Conservation (phyloP, 2,888 invertebrate species). For the Thereva nobilitata region DNA sequence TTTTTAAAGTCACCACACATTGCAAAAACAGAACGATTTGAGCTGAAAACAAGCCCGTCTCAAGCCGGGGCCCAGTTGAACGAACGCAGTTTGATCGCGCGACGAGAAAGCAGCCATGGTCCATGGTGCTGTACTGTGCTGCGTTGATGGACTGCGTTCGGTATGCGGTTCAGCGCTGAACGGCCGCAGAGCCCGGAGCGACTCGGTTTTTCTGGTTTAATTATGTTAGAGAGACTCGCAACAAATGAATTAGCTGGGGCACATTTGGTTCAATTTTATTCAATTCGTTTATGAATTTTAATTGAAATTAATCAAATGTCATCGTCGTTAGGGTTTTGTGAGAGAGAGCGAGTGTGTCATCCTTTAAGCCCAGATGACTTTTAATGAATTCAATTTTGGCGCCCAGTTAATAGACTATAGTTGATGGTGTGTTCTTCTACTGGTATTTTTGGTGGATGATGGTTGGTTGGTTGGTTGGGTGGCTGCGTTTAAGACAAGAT, state of each 20-base stretch:
- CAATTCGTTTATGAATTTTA: conserved; percentile 42
- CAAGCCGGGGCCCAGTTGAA: conserved; percentile 25
- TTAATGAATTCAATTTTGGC: conserved; percentile 12
- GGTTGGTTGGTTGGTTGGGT: too few species aligned
- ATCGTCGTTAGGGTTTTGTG: conserved; percentile 14
- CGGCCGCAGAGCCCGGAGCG: neutral
- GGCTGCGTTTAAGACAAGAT: too few species aligned
- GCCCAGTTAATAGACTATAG: conserved; percentile 18
- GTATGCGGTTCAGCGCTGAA: neutral
- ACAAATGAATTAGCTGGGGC: conserved; percentile 38
- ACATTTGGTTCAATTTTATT: conserved; percentile 37
- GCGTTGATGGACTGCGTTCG: neutral
- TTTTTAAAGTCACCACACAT: too few species aligned
- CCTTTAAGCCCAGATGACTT: conserved; percentile 8
- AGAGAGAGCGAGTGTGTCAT: conserved; percentile 29
- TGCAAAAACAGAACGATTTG: conserved; percentile 6
- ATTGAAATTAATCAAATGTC: conserved; percentile 43
- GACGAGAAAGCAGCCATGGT: too few species aligned
- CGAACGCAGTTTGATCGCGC: conserved; percentile 31
- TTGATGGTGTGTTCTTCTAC: neutral
- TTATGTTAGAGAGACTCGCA: conserved; percentile 27
- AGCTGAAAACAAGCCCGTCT: conserved; percentile 12
- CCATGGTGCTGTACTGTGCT: too few species aligned
- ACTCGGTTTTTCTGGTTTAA: conserved; percentile 27
- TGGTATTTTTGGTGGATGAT: too few species aligned